phyloP scores from a whole-genome alignment of 1,140 invertebrate genomes.

The Microvelia longipes region DNA sequence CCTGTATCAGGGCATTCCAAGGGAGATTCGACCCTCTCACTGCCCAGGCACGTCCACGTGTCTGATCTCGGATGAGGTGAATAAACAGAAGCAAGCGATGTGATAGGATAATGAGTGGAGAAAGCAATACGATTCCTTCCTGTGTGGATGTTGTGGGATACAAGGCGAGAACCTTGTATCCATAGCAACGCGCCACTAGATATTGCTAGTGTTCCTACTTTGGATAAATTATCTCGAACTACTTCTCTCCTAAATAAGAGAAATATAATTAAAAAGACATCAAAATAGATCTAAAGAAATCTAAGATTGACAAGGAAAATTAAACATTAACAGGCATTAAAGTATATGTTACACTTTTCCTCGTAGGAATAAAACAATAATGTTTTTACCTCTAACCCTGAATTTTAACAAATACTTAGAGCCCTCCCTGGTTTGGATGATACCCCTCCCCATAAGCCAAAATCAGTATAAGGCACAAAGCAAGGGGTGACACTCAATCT shows the following conservation, averaged over 20 bases:
- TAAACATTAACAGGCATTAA: too few species aligned
- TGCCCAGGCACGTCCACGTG: conserved; percentile 10
- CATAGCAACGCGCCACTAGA: conserved; percentile 10
- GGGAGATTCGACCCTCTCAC: conserved; percentile 6
- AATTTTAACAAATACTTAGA: too few species aligned
- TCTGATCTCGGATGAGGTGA: background rate
- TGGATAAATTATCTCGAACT: background rate
- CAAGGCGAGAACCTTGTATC: conserved; percentile 4
- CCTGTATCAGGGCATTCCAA: conserved; percentile 8
- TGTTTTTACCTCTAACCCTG: too few species aligned
- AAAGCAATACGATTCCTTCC: conserved; percentile 3
- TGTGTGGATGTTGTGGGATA: conserved; percentile 2
- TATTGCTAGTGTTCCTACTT: conserved; percentile 2
- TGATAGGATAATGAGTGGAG: conserved; percentile 9
- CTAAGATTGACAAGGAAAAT: too few species aligned
- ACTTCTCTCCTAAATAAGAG: conserved; percentile 4
- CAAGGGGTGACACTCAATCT: too few species aligned
- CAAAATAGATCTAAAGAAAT: too few species aligned
- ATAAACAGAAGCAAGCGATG: conserved; percentile 8
- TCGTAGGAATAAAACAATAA: too few species aligned
- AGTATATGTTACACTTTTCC: too few species aligned
- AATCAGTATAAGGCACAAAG: too few species aligned
- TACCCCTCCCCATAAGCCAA: too few species aligned
- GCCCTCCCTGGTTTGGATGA: too few species aligned
- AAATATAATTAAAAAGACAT: background rate